These are phyloP conservation scores for Cyclargus thomasi DNA, from an alignment of 1,140 invertebrate species.

Conservation along the genomic window DNA sequence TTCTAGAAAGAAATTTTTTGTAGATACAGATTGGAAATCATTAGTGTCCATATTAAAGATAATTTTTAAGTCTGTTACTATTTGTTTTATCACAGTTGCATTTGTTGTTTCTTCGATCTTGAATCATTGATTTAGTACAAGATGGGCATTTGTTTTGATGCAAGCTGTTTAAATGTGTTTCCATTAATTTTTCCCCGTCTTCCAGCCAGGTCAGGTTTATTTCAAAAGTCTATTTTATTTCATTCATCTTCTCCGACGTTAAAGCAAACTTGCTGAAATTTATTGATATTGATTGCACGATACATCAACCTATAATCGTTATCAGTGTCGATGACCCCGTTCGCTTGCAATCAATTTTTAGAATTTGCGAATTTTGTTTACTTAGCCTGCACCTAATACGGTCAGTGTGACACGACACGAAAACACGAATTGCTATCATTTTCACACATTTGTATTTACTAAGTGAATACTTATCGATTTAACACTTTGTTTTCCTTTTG, in stretches of 20 bases:
- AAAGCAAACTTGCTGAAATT: not conserved
- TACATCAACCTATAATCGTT: not conserved
- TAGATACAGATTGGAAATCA: not conserved
- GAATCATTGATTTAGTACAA: too few relatives aligned
- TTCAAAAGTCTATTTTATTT: not conserved
- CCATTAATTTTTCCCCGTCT: not conserved
- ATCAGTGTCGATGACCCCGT: not conserved
- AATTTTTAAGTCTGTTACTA: not conserved
- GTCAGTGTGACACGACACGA: conserved; percentile 26
- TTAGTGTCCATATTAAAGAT: not conserved
- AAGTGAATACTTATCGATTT: not conserved
- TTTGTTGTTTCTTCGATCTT: too few relatives aligned
- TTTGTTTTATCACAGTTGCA: not conserved
- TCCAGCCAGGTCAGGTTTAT: not conserved
- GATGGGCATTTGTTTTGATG: not conserved
- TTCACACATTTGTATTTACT: not conserved
- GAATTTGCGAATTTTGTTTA: not conserved
- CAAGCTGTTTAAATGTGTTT: not conserved
- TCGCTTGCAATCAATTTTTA: not conserved
- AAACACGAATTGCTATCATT: conserved; percentile 23
- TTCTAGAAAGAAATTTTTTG: not conserved
- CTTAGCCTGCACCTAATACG: conserved; percentile 21
- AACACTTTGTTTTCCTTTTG: not conserved
- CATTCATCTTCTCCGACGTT: not conserved
- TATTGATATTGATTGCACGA: not conserved